Percentiles rank a stretch among this genome's conserved stretches.
phyloP scores from a whole-genome alignment of 2,113 vertebrate species.

The Hippocampus comes region DNA sequence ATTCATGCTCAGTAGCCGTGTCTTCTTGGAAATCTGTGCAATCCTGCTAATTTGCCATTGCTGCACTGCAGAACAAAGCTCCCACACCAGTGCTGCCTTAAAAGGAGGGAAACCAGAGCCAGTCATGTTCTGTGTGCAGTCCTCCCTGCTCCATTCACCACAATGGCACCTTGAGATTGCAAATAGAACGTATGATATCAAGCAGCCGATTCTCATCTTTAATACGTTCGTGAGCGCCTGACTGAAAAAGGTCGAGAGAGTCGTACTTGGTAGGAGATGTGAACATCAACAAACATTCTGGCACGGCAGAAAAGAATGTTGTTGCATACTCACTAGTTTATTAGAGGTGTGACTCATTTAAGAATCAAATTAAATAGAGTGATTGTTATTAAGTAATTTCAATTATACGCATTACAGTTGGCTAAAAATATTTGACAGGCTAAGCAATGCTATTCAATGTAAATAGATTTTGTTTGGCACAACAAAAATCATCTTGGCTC shows the following conservation, averaged over 20 bases:
- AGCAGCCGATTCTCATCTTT: background rate
- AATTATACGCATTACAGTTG: background rate
- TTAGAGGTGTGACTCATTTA: background rate
- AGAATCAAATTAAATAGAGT: background rate
- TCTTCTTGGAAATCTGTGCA: constrained; percentile 8
- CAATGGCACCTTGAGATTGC: constrained; percentile 15
- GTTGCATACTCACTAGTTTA: background rate
- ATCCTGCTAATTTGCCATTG: constrained; percentile 17
- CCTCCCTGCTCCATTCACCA: constrained; percentile 25
- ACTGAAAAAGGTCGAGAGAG: background rate
- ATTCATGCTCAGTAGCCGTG: background rate
- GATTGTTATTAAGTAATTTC: background rate
- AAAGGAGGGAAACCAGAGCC: constrained; percentile 63
- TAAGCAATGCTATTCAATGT: background rate
- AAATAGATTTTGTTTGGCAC: background rate
- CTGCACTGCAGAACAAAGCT: constrained; percentile 39
- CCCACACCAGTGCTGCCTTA: constrained; percentile 60
- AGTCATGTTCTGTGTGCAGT: constrained; percentile 33
- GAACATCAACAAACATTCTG: background rate
- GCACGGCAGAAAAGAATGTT: background rate
- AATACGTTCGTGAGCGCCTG: background rate
- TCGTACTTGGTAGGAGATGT: background rate
- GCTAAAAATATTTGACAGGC: background rate
- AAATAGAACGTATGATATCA: background rate
- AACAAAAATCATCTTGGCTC: background rate